Evolutionary conservation across 2,113 vertebrate genomes (phyloP).

Genomic region (Chloropsis hardwickii): DNA sequence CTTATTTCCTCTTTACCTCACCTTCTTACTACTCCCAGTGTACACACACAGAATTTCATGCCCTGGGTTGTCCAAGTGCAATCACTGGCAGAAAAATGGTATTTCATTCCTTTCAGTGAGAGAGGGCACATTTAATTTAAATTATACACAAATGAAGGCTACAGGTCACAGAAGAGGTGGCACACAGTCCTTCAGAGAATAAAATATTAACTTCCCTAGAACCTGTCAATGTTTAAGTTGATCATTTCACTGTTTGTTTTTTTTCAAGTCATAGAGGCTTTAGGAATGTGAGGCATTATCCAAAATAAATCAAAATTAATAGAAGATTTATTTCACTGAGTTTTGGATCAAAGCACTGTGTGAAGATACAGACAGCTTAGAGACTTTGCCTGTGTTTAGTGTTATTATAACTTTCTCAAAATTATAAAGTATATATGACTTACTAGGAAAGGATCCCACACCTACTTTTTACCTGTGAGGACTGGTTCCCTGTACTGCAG

Average conservation of each 20-base stretch:
- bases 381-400: not conserved
- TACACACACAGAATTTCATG: not conserved
- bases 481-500: not conserved
- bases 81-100: not conserved
- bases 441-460: not conserved
- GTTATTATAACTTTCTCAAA: not conserved
- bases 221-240: not conserved
- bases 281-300: not conserved
- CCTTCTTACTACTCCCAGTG: not conserved
- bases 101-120: not conserved
- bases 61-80: not conserved
- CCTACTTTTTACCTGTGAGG: not conserved
- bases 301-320: not conserved
- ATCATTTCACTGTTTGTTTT: not conserved
- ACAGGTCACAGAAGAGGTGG: not conserved
- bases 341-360: not conserved
- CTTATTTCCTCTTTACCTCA: not conserved
- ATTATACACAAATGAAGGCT: not conserved
- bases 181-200: not conserved
- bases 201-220: not conserved
- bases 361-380: not conserved
- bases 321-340: not conserved
- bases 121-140: not conserved
- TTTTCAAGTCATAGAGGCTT: not conserved
- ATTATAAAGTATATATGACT: not conserved